Percentiles rank a stretch among this genome's conserved stretches.
These are phyloP conservation scores for Botia almorhae DNA, from an alignment of 2,797 vertebrate species.

Conservation along the genomic window DNA sequence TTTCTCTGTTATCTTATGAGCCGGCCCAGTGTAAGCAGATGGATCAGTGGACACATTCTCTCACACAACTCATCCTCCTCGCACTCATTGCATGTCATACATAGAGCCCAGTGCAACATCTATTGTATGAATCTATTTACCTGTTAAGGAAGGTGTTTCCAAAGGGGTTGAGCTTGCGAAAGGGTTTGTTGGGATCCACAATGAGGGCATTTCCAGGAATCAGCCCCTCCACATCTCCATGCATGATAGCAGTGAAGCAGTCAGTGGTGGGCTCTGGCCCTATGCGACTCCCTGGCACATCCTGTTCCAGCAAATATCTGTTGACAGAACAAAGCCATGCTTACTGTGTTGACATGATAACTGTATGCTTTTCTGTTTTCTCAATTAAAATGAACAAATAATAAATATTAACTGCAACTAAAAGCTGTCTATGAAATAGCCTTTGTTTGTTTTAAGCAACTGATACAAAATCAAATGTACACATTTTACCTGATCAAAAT, in stretches of 20 bases:
- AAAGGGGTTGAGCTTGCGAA: conserved; percentile 93
- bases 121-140: conserved; percentile 67
- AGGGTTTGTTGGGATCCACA: conserved; percentile 92
- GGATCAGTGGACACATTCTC: conserved; percentile 24
- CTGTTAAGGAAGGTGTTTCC: conserved; percentile 95
- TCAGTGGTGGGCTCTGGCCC: conserved; percentile 94
- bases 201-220: conserved; percentile 92
- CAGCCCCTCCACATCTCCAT: conserved; percentile 85
- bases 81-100: conserved; percentile 3
- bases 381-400: not conserved
- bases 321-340: conserved; percentile 44
- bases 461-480: no score
- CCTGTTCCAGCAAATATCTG: conserved; percentile 92
- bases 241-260: conserved; percentile 94
- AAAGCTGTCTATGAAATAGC: no score
- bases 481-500: no score
- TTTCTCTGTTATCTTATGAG: conserved; percentile 62
- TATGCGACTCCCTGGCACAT: conserved; percentile 89
- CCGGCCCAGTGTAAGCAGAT: conserved; percentile 25
- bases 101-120: conserved; percentile 21
- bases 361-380: not conserved
- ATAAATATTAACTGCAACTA: not conserved
- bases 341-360: not conserved
- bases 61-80: conserved; percentile 15
- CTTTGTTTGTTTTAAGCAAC: no score